Conservation (phyloP, 1,140 invertebrate species). For the Euborellia annulipes region DNA sequence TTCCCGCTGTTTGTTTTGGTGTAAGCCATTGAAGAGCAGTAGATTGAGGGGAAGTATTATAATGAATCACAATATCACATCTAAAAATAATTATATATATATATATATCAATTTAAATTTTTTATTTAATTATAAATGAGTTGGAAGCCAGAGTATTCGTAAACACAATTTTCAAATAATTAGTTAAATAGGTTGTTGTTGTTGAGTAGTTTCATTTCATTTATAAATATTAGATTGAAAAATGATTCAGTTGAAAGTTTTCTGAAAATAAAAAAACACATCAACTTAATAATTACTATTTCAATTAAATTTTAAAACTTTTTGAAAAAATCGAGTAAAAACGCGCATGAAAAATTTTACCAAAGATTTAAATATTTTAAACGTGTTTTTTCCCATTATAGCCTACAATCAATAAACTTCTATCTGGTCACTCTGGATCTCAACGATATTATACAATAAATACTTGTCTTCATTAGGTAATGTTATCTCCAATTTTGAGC, state of each 20-base stretch:
- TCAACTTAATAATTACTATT: background rate
- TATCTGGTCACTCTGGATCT: background rate
- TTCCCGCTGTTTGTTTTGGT: constrained; percentile 73
- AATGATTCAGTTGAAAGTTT: too few species aligned
- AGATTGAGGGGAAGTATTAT: constrained; percentile 53
- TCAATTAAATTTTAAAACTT: background rate
- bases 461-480: constrained; percentile 33
- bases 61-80: constrained; percentile 49
- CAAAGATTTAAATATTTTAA: background rate
- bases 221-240: too few species aligned
- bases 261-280: too few species aligned
- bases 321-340: background rate
- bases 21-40: constrained; percentile 81
- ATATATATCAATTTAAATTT: constrained; percentile 1
- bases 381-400: background rate
- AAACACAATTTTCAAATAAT: too few species aligned
- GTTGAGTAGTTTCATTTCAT: too few species aligned
- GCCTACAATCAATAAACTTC: background rate
- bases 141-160: too few species aligned
- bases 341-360: background rate
- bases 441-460: background rate
- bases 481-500: constrained; percentile 56
- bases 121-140: too few species aligned
- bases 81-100: constrained; percentile 27
- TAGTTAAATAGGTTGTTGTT: too few species aligned